Percentiles rank a stretch among this genome's conserved stretches.
phyloP scores from a whole-genome alignment of 1,140 invertebrate species.

The Amphibalanus amphitrite region DNA sequence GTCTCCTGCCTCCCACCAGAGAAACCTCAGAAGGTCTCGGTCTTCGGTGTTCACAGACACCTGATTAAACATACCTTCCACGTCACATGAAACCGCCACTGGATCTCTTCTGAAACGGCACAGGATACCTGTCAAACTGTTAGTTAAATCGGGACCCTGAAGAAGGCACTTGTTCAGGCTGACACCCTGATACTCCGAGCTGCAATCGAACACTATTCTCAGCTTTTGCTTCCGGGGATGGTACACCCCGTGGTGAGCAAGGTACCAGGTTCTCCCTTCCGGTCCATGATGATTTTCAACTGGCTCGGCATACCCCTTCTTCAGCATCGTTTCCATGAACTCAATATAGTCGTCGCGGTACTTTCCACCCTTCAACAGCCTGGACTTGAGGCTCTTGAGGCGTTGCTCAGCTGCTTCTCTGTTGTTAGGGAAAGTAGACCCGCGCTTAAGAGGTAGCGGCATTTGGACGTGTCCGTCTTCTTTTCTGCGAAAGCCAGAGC shows the following conservation, averaged over 20 bases:
- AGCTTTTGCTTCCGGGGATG: not conserved
- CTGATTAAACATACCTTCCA: slow-evolving; percentile 4
- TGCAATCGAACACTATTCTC: slow-evolving; percentile 4
- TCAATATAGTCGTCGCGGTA: too few species aligned
- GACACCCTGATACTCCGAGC: not conserved
- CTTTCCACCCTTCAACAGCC: too few species aligned
- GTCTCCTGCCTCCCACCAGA: slow-evolving; percentile 5
- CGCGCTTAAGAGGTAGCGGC: too few species aligned
- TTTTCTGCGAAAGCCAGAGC: too few species aligned
- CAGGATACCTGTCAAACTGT: slow-evolving; percentile 1
- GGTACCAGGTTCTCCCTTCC: not conserved
- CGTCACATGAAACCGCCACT: not conserved
- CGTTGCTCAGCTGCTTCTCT: too few species aligned
- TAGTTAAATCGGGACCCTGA: slow-evolving; percentile 3
- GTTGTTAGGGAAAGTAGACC: too few species aligned
- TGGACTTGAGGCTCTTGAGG: too few species aligned
- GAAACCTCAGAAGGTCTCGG: not conserved
- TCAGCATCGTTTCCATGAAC: not conserved
- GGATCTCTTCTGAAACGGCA: slow-evolving; percentile 2
- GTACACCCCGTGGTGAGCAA: slow-evolving; percentile 5
- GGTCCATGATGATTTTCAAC: not conserved
- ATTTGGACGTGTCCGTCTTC: too few species aligned
- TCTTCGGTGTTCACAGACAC: not conserved
- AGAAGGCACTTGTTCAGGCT: not conserved
- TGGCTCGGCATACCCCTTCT: not conserved